These are phyloP conservation scores for Sarcophaga caerulescens DNA, from an alignment of 2,888 invertebrate genomes.

Conservation along the genomic window DNA sequence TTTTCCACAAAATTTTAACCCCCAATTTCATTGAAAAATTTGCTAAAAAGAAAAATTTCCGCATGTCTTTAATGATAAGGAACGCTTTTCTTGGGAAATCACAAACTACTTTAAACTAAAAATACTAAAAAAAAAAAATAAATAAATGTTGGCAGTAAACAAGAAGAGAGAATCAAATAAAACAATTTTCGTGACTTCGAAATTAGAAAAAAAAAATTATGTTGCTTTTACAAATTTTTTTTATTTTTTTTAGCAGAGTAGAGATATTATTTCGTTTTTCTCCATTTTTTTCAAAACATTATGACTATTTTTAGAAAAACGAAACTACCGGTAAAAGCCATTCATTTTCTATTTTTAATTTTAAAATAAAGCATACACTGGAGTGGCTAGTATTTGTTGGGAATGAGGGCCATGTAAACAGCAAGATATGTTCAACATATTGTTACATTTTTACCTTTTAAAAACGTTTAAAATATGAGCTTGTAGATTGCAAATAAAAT, in stretches of 20 bases:
- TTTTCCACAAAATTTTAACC: not conserved
- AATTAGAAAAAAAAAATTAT: conserved; percentile 25
- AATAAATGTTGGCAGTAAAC: not conserved
- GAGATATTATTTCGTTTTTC: conserved; percentile 4
- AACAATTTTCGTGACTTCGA: conserved; percentile 58
- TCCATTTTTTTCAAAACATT: conserved; percentile 6
- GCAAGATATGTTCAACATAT: not conserved
- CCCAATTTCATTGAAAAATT: not conserved
- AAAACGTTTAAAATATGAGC: no score
- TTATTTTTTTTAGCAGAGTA: conserved; percentile 17
- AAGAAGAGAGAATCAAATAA: conserved; percentile 29
- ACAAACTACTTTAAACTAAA: conserved; percentile 29
- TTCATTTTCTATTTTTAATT: conserved; percentile 4
- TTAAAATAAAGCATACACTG: not conserved
- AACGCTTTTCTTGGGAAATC: conserved; percentile 30
- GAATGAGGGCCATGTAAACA: not conserved
- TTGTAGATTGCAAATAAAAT: no score
- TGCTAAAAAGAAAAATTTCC: not conserved
- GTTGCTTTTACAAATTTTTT: not conserved
- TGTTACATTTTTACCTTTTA: no score
- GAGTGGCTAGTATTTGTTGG: not conserved
- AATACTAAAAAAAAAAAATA: no score
- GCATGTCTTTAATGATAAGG: no score
- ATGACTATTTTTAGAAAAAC: conserved; percentile 38
- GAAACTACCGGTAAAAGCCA: conserved; percentile 26